Evolutionary conservation across 2,888 invertebrate genomes (phyloP).

Genomic region (Xylophagus ater): DNA sequence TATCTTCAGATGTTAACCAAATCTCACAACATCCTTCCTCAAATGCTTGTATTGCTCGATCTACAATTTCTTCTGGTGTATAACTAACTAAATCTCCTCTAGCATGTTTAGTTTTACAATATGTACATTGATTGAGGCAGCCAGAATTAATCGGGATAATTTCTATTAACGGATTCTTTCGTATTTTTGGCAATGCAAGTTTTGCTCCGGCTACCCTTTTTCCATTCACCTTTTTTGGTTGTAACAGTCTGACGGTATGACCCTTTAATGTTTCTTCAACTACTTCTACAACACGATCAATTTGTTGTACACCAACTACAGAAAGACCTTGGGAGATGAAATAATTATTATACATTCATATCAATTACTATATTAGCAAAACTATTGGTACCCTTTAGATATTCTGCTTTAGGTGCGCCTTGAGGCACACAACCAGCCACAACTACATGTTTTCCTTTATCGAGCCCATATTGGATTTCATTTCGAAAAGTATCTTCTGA

Average conservation of each 20-base stretch:
- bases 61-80: slow-evolving; percentile 77
- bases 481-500: slow-evolving; percentile 90
- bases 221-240: slow-evolving; percentile 69
- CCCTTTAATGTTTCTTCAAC: slow-evolving; percentile 96
- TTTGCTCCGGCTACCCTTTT: slow-evolving; percentile 80
- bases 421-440: slow-evolving; percentile 98
- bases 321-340: slow-evolving; percentile 79
- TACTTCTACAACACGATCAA: slow-evolving; percentile 92
- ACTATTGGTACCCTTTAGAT: slow-evolving; percentile 27
- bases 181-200: slow-evolving; percentile 80
- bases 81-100: slow-evolving; percentile 95
- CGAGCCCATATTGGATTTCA: slow-evolving; percentile 65
- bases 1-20: slow-evolving; percentile 97
- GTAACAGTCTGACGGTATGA: slow-evolving; percentile 62
- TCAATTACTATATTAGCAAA: neutral
- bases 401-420: slow-evolving; percentile 66
- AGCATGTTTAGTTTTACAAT: slow-evolving; percentile 97
- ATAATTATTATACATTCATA: too few species aligned
- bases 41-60: slow-evolving; percentile 76
- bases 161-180: slow-evolving; percentile 92
- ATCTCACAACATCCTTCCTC: slow-evolving; percentile 89
- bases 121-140: slow-evolving; percentile 96
- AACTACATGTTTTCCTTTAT: slow-evolving; percentile 71
- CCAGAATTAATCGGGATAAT: slow-evolving; percentile 95
- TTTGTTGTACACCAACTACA: slow-evolving; percentile 96